Base-by-base conservation (phyloP, 2,888 invertebrate species). In the Agriotes lineatus region DNA sequence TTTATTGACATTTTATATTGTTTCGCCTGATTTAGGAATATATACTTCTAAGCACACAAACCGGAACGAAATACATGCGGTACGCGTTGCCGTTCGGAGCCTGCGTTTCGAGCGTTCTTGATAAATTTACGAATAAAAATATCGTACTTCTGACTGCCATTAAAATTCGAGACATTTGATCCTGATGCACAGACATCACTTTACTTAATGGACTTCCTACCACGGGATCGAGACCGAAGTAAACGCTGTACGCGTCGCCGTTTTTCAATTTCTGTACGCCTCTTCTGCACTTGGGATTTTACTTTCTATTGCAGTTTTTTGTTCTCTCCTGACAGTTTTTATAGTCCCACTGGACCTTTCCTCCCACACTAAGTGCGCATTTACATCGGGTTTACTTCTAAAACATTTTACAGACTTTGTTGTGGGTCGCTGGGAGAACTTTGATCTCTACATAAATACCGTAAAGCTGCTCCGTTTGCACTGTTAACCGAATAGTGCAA, bases 131-230 rank as follows among this genome's bases (percentile, higher is more conserved):
- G 33, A 60, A 60, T 60, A 60, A 45, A 50, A 62, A 52, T 35
- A 52, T 52, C 12, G 35, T 35, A 30, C 20, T 52, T 50, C 48
- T 20, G 30, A 12, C 52, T 67, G 71, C 68, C 71, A 73, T 74
- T 75, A 74, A 75, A 75, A 74, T 74, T 74, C 72, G 73, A 73
- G 75, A 75, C 74, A 74, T 73, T 74, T 72, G 75, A 75, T 75
- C 72, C 69, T 69, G 67, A 71, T 70, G 73, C 70, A 73, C 72
- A 73, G 73, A 73, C 74, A 73, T 74, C 75, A 75, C 74, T 75
- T 75, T 74, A 73, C 73, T 74, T 75, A 75, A 75, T 75, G 75
- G 75, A 75, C 74, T 75, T 75, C 74, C 75, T 63, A 69, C 61
- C 66, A 63, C 69, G 62, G 71, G 67, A 68, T 67, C 67, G 70